These are phyloP conservation scores for Drosophila mauritiana DNA, from an alignment of 1,140 invertebrate genomes.

Conservation along the genomic window DNA sequence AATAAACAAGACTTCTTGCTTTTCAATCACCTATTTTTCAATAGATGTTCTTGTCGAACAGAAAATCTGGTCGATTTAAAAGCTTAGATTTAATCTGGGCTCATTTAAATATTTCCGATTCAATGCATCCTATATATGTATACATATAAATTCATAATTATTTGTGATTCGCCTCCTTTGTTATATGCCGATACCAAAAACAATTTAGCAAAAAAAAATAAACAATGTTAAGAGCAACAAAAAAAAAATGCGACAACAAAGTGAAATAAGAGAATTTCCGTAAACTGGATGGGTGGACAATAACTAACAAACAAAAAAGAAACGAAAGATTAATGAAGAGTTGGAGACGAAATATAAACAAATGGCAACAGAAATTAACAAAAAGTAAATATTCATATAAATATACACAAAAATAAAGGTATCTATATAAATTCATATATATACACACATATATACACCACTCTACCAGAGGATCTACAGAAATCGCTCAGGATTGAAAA, in stretches of 20 bases:
- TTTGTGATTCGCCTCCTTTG: conserved; percentile 23
- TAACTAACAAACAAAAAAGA: conserved; percentile 72
- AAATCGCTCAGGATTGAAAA: not conserved
- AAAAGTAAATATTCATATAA: conserved; percentile 76
- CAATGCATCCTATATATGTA: conserved; percentile 8
- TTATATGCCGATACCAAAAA: not conserved
- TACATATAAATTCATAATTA: conserved; percentile 10
- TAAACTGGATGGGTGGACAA: conserved; percentile 84
- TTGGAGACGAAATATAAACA: conserved; percentile 39
- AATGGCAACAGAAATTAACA: conserved; percentile 55
- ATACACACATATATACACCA: conserved; percentile 36
- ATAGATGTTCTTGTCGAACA: not conserved
- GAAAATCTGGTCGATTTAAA: conserved; percentile 23
- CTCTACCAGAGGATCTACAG: not conserved
- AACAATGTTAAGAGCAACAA: conserved; percentile 8
- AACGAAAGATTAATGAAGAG: conserved; percentile 25
- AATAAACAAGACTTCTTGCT: not conserved
- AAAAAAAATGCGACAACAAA: conserved; percentile 50
- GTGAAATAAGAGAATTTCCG: conserved; percentile 72
- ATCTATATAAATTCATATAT: conserved; percentile 48
- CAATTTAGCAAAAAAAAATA: conserved; percentile 10
- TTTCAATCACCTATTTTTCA: not conserved
- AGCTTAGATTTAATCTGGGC: conserved; percentile 33
- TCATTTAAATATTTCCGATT: conserved; percentile 47
- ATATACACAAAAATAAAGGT: conserved; percentile 55